Evolutionary conservation across 1,140 invertebrate species (phyloP), one percentile per base, ranked within the genome.

Genomic region (Myzus persicae): DNA sequence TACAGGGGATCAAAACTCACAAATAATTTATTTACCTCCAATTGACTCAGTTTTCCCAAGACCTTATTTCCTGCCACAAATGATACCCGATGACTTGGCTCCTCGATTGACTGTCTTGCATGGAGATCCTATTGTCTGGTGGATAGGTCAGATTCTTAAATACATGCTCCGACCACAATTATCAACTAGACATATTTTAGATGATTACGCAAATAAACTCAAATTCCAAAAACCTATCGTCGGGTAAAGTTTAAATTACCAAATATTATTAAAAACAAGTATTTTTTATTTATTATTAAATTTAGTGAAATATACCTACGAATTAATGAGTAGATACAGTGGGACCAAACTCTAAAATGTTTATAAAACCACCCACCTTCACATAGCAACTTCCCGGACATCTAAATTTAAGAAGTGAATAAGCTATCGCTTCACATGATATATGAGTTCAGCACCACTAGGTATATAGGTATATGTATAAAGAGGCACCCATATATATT

Each of bases 111-210:
- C 96, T n/a, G 96, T 97, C 94, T 95, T 99, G 48, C 98, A 99
- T 95, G 99, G 99, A 2, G 97, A 99, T 95, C 99, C 99, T 1
- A 96, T 98, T 93, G 98, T 98, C 40, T 99, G 99, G 99, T 99
- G 99, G 98, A 97, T 99, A 67, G 98, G 98, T 1, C 99, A 99
- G 95, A 97, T 99, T 95, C 95, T 99, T 1, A 98, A 98, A 94
- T 99, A 98, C 95, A 95, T 99, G 51, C 96, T 99, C 90, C 96
- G 98, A 94, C 98, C 98, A 31, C 97, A 98, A 94, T 95, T 96
- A 9, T 95, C 96, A 36, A 97, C 97, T 81, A 95, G 96, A 94
- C 95, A 96, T 84, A 96, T 98, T 42, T 96, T 99, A 26, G 96
- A 97, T 20, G 96, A 97, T 59, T 96, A 97, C 8, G 97, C 97